Conservation (phyloP, 2,113 vertebrate genomes). For the Pardalotus punctatus region DNA sequence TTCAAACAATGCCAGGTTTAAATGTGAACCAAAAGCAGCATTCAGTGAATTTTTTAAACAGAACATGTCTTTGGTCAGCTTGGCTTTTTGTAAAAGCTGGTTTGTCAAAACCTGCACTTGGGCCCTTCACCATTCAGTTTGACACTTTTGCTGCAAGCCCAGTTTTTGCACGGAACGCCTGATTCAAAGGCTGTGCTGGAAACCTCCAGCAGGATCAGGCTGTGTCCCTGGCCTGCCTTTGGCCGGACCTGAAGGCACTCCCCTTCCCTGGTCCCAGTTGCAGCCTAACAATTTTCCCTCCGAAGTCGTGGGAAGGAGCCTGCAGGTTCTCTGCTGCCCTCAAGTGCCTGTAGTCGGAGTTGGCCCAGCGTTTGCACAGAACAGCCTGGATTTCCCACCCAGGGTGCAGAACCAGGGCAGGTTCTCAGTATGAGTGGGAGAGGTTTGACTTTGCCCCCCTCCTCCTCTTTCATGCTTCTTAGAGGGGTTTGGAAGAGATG, state of each 20-base stretch:
- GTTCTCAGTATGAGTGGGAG: not conserved
- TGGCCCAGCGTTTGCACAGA: not conserved
- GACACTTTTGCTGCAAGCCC: not conserved
- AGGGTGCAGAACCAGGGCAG: not conserved
- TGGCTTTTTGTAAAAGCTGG: not conserved
- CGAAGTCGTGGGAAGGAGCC: not conserved
- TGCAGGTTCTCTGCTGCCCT: conserved; percentile 48
- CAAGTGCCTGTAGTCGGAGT: not conserved
- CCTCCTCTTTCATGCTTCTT: not conserved
- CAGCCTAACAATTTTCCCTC: not conserved
- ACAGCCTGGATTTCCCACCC: not conserved
- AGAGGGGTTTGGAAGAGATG: not conserved
- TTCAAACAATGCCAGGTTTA: conserved; percentile 58
- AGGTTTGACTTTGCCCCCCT: not conserved
- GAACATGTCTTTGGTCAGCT: not conserved
- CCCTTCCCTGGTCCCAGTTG: not conserved
- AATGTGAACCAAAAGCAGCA: conserved; percentile 49
- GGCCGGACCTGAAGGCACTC: not conserved
- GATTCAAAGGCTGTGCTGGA: not conserved
- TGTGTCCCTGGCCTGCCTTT: not conserved
- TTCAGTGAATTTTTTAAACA: not conserved
- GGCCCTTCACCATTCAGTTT: not conserved
- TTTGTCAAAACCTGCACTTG: not conserved
- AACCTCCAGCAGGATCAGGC: not conserved
- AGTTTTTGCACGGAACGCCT: conserved; percentile 9